Base-by-base conservation (phyloP, 2,888 invertebrate genomes). In the Brassicogethes aeneus region DNA sequence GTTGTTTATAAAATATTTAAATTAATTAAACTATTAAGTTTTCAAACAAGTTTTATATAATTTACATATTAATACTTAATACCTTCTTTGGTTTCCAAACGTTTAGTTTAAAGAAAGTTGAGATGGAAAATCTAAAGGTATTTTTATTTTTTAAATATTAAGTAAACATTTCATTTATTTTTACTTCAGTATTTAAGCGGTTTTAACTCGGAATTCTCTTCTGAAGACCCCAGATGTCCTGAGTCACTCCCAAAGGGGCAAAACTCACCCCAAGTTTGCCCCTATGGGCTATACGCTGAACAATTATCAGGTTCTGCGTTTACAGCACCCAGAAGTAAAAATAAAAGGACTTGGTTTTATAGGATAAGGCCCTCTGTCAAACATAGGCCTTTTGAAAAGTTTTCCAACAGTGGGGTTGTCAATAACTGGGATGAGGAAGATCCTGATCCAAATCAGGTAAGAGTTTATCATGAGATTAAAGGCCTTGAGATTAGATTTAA, bases 231-330 rank as follows among this genome's bases (percentile, higher is more conserved):
- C 0, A 75, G 93, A 16, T 88, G 85, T 60, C 92, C 92, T 0
- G 84, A 82, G 29, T 77, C 96, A 0, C 70, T 99, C 29, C 96
- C 96, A 0, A 68, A 72, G 29, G 85, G 81, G 0, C 95, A 92
- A 71, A 96, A 96, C 68, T 90, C 75, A 56, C 96, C 96, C 0
- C 96, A 99, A 70, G 79, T 79, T 43, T 96, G 96, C 64, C 81
- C 92, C 0, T 95, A 95, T 64, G 93, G 93, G 0, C 74, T 99
- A 2, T 99, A 97, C 65, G 93, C 96, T 0, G 97, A 99, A 60
- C 97, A 99, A 66, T 68, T 99, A 2, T 95, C 94, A 0, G 97
- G 99, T 0, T 83, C 85, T 2, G 96, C 97, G 0, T 99, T 99
- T 64, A 99, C 80, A 56, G 90, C 85, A 0, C 86, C 90, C 0